Percentiles rank a stretch among this genome's conserved stretches.
Conservation (phyloP, 2,113 vertebrate species). For the Tricholaema leucomelas region DNA sequence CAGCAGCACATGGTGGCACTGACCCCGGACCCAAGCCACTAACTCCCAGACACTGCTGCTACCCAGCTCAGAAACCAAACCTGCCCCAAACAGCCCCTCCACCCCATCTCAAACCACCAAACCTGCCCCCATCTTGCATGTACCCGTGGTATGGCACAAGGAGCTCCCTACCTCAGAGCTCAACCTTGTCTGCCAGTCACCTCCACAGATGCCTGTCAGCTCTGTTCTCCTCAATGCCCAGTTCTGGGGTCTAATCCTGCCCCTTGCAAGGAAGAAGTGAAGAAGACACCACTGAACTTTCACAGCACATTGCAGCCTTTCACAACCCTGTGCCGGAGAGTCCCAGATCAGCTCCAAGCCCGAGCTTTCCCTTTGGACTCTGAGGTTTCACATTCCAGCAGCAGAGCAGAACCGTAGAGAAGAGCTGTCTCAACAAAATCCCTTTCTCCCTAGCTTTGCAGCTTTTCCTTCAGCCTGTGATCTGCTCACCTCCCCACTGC, state of each 20-base stretch:
- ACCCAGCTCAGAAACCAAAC: not conserved
- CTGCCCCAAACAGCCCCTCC: not conserved
- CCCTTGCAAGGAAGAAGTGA: not conserved
- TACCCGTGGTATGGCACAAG: fast-evolving
- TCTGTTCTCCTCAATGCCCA: not conserved
- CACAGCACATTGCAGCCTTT: not conserved
- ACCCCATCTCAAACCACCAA: not conserved
- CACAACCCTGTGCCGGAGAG: not conserved
- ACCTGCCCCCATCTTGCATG: not conserved
- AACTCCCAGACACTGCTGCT: not conserved
- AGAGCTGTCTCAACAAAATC: not conserved
- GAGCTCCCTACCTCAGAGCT: not conserved
- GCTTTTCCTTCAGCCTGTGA: not conserved
- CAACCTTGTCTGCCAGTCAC: not conserved
- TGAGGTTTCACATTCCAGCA: not conserved
- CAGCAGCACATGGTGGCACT: fast-evolving
- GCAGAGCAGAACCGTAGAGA: not conserved
- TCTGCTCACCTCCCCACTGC: not conserved
- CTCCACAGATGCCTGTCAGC: not conserved
- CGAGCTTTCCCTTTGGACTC: not conserved
- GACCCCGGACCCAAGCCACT: not conserved
- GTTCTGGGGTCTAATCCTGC: not conserved
- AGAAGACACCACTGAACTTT: not conserved
- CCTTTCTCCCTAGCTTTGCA: not conserved
- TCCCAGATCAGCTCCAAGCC: not conserved